A percentile compares a stretch with the other conserved stretches of the same genome.
These are phyloP conservation scores for Melitaea cinxia DNA, from an alignment of 1,140 invertebrate genomes.

Conservation along the genomic window DNA sequence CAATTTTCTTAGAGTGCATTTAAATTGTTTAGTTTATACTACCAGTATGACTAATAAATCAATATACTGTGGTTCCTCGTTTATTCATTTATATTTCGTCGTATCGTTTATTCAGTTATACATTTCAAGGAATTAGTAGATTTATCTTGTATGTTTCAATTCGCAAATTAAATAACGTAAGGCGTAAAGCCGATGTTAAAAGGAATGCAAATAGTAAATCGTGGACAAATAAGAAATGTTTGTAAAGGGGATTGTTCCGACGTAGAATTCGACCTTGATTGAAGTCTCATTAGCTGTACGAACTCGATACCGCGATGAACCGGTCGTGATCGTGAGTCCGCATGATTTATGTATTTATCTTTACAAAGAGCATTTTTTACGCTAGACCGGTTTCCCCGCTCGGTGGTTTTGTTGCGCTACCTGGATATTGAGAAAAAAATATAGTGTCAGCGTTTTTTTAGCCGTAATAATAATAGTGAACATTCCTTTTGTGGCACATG, in stretches of 20 bases:
- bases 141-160: neutral
- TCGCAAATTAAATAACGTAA: neutral
- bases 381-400: constrained; percentile 66
- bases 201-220: constrained; percentile 20
- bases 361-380: constrained; percentile 67
- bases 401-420: constrained; percentile 72
- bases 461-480: constrained; percentile 76
- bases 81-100: neutral
- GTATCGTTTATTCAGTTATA: neutral
- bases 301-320: constrained; percentile 62
- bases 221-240: constrained; percentile 26
- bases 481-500: constrained; percentile 77
- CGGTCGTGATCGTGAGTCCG: constrained; percentile 67
- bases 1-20: too few species aligned
- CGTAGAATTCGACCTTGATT: constrained; percentile 74
- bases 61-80: too few species aligned
- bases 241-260: constrained; percentile 44
- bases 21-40: too few species aligned
- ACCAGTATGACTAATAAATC: too few species aligned
- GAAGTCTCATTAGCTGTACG: constrained; percentile 72
- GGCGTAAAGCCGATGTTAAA: neutral
- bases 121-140: neutral
- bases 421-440: constrained; percentile 70
- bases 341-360: constrained; percentile 75
- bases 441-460: constrained; percentile 72